Conservation (phyloP, 2,797 vertebrate genomes). For the Myripristis murdjan region DNA sequence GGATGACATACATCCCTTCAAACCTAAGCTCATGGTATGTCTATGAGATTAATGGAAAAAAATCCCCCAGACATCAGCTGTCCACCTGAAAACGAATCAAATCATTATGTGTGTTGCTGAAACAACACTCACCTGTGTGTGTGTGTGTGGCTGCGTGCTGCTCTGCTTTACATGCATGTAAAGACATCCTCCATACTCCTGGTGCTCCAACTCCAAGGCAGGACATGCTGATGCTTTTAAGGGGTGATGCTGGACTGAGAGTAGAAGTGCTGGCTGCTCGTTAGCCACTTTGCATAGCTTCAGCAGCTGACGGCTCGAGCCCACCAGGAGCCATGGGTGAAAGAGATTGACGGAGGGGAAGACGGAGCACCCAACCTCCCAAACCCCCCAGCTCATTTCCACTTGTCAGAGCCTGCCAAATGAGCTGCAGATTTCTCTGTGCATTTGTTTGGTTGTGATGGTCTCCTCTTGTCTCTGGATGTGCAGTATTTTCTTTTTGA, state of each 20-base stretch:
- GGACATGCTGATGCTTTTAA: slow-evolving; percentile 31
- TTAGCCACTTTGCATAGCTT: slow-evolving; percentile 51
- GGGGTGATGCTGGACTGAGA: slow-evolving; percentile 43
- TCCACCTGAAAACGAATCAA: too few species aligned
- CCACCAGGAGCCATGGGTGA: slow-evolving; percentile 60
- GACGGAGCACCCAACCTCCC: slow-evolving; percentile 49
- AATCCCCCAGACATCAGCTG: too few species aligned
- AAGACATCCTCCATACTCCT: too few species aligned
- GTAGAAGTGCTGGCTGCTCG: slow-evolving; percentile 53
- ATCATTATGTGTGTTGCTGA: too few species aligned
- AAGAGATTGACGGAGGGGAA: slow-evolving; percentile 50
- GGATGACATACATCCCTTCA: too few species aligned
- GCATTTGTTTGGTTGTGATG: neutral
- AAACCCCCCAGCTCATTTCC: slow-evolving; percentile 49
- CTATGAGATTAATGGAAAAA: too few species aligned
- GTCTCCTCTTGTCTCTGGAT: neutral
- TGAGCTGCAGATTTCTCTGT: slow-evolving; percentile 11
- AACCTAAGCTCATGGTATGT: too few species aligned
- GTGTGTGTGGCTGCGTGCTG: too few species aligned
- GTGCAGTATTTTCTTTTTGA: neutral
- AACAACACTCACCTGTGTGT: too few species aligned
- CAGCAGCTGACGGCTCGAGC: slow-evolving; percentile 27
- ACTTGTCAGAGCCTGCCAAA: slow-evolving; percentile 36
- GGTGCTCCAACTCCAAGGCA: too few species aligned
- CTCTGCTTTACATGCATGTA: too few species aligned